These are phyloP conservation scores for Pollenia labialis DNA, from an alignment of 2,888 invertebrate species.

Conservation along the genomic window DNA sequence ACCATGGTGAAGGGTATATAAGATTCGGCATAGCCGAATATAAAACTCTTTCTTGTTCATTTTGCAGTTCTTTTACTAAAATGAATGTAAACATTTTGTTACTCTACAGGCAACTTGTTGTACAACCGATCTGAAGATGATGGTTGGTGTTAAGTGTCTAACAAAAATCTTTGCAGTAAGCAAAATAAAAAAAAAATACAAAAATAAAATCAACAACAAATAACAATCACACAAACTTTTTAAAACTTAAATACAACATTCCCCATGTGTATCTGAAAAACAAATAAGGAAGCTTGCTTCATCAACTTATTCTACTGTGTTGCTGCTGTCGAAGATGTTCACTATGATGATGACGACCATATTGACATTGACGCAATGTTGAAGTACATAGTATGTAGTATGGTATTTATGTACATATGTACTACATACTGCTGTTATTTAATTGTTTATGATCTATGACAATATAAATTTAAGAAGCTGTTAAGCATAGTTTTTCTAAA, in stretches of 20 bases:
- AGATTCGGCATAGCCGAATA: no score
- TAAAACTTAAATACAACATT: constrained; percentile 57
- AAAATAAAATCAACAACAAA: constrained; percentile 38
- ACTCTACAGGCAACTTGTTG: constrained; percentile 50
- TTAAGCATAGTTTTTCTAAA: constrained; percentile 30
- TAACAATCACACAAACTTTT: constrained; percentile 24
- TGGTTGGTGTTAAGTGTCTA: constrained; percentile 65
- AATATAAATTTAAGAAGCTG: constrained; percentile 40
- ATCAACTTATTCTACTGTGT: background rate
- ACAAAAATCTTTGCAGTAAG: constrained; percentile 54
- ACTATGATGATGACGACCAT: constrained; percentile 6
- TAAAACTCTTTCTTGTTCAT: background rate
- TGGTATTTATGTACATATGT: background rate
- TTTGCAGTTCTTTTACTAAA: constrained; percentile 16
- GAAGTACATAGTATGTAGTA: background rate
- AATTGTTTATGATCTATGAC: constrained; percentile 51
- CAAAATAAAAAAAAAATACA: constrained; percentile 18
- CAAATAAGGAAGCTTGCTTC: constrained; percentile 66
- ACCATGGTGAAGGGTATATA: no score
- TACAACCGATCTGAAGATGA: constrained; percentile 55
- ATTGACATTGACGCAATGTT: constrained; percentile 55
- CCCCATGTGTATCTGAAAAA: constrained; percentile 63
- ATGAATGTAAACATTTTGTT: constrained; percentile 69
- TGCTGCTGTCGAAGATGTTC: background rate
- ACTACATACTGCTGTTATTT: constrained; percentile 5